Base-by-base conservation (phyloP, 2,888 invertebrate genomes). In the Pseudeuparius sepicola region DNA sequence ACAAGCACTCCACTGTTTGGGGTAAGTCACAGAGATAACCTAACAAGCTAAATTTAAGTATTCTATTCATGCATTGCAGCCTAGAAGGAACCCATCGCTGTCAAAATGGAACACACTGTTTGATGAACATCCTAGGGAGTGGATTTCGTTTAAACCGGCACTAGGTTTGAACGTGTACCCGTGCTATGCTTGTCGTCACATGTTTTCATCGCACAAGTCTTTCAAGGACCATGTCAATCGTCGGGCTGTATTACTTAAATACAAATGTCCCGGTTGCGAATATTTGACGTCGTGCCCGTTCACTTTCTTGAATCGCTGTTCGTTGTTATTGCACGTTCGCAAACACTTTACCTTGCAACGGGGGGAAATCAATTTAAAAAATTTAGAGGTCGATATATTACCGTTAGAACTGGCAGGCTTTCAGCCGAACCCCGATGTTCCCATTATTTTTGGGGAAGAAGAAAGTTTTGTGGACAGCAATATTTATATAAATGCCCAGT, bases 161-260 rank as follows among this genome's bases (percentile, higher is more conserved):
- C 25, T 46, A 24, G 49, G 46, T 3, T 30, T 40, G 4, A 32
- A 43, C 17, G 46, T 48, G 3, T 50, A 47, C 14, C 42, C 46
- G 6, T 50, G 49, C 34, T 48, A 45, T 26, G 40, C 50, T 2
- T 50, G 50, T 24, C 33, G 46, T n/a, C 43, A 47, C 34, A 39
- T 50, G 46, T 57, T 61, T 45, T 52, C 53, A 11, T 55, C 54
- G 4, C 55, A 55, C 37, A 45, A 41, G 14, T 56, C 59, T n/a
- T 55, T 61, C 36, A 47, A 55, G 34, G 60, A 61, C 34, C 62
- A 62, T 34, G 48, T 59, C 7, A 61, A 62, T 37, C 45, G 61
- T 11, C 48, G 61, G 34, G 53, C 56, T 3, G 43, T 57, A 10
- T 39, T 59, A 2, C 36, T 61, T 11, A 52, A 49, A 33, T 62